phyloP scores from a whole-genome alignment of 2,888 invertebrate genomes.

The Morpho helenor region DNA sequence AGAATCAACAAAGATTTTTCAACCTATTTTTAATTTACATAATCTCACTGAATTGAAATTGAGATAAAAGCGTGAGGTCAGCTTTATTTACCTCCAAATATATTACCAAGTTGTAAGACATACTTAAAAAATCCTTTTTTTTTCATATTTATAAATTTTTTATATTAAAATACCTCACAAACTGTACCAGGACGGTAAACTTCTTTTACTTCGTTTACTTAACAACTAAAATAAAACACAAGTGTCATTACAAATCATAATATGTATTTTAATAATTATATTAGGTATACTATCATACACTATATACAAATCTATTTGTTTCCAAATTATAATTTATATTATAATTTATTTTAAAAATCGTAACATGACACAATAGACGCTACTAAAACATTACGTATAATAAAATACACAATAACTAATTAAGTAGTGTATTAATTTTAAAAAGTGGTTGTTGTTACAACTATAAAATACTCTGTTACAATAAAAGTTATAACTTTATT shows the following conservation, averaged over 20 bases:
- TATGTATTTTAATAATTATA: constrained; percentile 53
- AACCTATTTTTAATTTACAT: too few species aligned
- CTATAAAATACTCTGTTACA: constrained; percentile 23
- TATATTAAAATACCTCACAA: too few species aligned
- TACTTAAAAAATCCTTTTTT: too few species aligned
- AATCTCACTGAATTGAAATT: too few species aligned
- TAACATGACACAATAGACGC: constrained; percentile 32
- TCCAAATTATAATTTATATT: constrained; percentile 29
- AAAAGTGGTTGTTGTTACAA: constrained; percentile 28
- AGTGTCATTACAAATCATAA: constrained; percentile 40
- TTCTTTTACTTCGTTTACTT: too few species aligned
- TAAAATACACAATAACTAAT: constrained; percentile 25
- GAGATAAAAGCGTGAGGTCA: too few species aligned
- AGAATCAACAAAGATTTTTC: too few species aligned
- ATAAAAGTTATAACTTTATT: constrained; percentile 15
- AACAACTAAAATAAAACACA: constrained; percentile 17
- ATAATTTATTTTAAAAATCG: constrained; percentile 30
- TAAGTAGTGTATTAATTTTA: constrained; percentile 26
- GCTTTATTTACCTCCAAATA: too few species aligned
- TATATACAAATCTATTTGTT: constrained; percentile 58
- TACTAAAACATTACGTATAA: constrained; percentile 22
- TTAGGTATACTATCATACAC: constrained; percentile 65
- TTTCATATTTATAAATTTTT: too few species aligned
- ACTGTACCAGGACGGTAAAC: too few species aligned
- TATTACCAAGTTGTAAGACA: too few species aligned